Evolutionary conservation across 2,888 invertebrate genomes (phyloP), one percentile per base, ranked within the genome.

Genomic region (Chouioia cunea): DNA sequence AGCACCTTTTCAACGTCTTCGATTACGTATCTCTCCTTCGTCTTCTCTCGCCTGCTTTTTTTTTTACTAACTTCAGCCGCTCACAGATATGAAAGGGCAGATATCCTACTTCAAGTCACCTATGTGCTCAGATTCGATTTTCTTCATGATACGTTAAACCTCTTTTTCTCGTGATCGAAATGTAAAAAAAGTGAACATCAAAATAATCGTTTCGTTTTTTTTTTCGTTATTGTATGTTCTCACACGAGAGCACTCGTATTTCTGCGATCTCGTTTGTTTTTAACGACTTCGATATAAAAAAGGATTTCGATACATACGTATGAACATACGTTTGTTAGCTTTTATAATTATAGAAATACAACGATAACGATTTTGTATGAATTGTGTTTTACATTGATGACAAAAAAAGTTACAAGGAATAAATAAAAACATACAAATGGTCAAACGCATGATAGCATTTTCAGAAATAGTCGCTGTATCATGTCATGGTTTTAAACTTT

Each of bases 81-180:
- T 10, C 14, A 27, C 10, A 23, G 15, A 44, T 27, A 63, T 36
- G 43, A 44, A 22, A 52, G 36, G 46, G 15, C 36, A 36, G 36
- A 36, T 36, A 36, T 36, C 36, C 36, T 36, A 36, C 36, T 6
- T 12, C 46, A 14, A 27, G 44, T 36, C 18, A 14, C 22, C 20
- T 43, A 20, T 43, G 20, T 20, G 20, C 46, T 12, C 15, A 43
- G 16, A 12, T 53, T 27, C 44, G 50, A 56, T 18, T 62, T 20
- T 50, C 23, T 23, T 44, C n/a, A 4, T 18, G 43, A 18, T 20
- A 16, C 14, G 44, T 48, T 47, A 63, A 70, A 59, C 46, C 70
- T 57, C n/a, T 59, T 65, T 59, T 54, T 15, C 18, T 36, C 36
- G 2, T 6, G 48, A 59, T 48, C 36, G 27, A 12, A 57, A 18